These are phyloP conservation scores for Cryptoprocta ferox DNA, from an alignment of 2,797 vertebrate species.

Conservation along the genomic window DNA sequence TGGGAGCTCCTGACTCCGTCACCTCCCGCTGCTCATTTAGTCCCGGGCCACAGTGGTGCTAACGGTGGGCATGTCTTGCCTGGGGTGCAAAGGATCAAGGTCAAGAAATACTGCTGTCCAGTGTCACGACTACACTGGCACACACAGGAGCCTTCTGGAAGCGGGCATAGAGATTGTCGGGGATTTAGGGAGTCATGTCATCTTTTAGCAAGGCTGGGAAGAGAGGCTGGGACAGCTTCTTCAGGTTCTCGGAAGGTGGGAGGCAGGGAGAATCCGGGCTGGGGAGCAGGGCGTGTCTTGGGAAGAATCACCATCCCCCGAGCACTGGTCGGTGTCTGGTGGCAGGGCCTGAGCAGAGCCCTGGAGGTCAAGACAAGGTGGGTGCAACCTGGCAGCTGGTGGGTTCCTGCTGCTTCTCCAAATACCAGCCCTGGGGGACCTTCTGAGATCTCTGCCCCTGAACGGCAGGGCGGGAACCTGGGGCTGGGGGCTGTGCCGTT, in stretches of 20 bases:
- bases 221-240: neutral
- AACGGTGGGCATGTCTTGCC: neutral
- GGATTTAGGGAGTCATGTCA: neutral
- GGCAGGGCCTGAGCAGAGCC: neutral
- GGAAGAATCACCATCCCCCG: neutral
- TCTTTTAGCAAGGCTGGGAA: neutral
- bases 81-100: neutral
- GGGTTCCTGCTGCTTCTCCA: neutral
- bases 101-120: neutral
- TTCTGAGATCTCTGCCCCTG: neutral
- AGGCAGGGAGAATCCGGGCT: neutral
- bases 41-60: neutral
- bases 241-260: neutral
- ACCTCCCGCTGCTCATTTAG: neutral
- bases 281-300: neutral
- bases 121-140: neutral
- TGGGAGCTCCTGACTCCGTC: neutral
- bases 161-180: neutral
- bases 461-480: neutral
- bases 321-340: neutral
- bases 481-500: neutral
- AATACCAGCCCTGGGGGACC: neutral
- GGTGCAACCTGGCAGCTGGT: neutral
- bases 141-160: neutral
- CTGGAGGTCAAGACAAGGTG: constrained; percentile 63